These are phyloP conservation scores for Paracentrotus lividus DNA, from an alignment of 53 echinoderm and acorn worm species.

Conservation along the genomic window DNA sequence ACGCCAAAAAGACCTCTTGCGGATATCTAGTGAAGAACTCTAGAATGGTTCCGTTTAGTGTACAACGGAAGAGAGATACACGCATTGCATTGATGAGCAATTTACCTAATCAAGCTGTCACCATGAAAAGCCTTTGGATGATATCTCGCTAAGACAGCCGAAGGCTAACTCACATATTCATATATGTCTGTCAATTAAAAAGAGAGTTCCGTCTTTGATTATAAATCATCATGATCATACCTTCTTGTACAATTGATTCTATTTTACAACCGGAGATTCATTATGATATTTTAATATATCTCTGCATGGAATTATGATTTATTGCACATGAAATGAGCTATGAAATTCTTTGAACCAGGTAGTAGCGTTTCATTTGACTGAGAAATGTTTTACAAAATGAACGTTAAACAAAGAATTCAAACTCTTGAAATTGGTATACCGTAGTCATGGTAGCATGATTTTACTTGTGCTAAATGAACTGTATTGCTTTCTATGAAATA, in stretches of 20 bases:
- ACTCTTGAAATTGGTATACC: neutral
- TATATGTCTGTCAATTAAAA: neutral
- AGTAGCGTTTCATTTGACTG: neutral
- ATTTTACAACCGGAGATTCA: neutral
- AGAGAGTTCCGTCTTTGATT: neutral
- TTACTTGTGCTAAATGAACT: too few relatives aligned
- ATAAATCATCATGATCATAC: too few relatives aligned
- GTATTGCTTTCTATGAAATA: too few relatives aligned
- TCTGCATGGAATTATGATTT: neutral
- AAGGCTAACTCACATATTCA: neutral
- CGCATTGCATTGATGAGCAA: conserved; percentile 10
- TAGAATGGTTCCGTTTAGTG: neutral
- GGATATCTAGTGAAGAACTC: neutral
- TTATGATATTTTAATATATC: neutral
- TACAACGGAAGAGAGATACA: conserved; percentile 21
- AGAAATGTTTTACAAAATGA: too few relatives aligned
- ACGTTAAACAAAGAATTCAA: neutral
- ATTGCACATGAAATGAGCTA: neutral
- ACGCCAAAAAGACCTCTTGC: neutral
- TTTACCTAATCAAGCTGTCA: conserved; percentile 2
- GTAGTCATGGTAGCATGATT: neutral
- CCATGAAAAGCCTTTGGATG: neutral
- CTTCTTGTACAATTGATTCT: neutral
- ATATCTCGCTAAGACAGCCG: conserved; percentile 6
- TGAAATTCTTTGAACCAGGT: neutral